These are phyloP conservation scores for Tipula lateralis DNA, from an alignment of 2,888 invertebrate genomes.

Conservation along the genomic window DNA sequence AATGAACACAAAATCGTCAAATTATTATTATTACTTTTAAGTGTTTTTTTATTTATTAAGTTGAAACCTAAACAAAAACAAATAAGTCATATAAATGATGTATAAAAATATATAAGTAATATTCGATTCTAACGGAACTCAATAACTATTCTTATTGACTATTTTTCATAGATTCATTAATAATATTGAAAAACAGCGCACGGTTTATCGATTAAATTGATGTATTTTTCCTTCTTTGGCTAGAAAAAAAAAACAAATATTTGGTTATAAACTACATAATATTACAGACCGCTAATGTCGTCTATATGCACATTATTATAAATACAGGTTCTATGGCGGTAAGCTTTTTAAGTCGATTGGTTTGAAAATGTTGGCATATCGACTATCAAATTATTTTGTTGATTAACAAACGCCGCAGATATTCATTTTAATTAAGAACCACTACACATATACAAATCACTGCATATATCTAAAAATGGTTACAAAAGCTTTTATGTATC, in stretches of 20 bases:
- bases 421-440: no score
- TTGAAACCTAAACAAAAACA: neutral
- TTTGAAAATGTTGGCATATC: no score
- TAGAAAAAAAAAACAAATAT: neutral
- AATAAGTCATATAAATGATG: neutral
- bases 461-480: no score
- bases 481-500: no score
- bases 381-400: no score
- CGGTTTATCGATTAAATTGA: slow-evolving; percentile 15
- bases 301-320: neutral
- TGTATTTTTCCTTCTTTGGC: slow-evolving; percentile 11
- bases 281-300: neutral
- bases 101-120: neutral
- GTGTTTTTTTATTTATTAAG: neutral
- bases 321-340: neutral
- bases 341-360: neutral
- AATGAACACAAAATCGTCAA: neutral
- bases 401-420: no score
- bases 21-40: neutral
- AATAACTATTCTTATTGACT: neutral
- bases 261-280: slow-evolving; percentile 6
- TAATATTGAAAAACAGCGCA: slow-evolving; percentile 1
- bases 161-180: slow-evolving; percentile 19
- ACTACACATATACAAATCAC: no score
- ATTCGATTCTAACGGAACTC: slow-evolving; percentile 11